A percentile compares a stretch with the other conserved stretches of the same genome.
These are phyloP conservation scores for Formica aserva DNA, from an alignment of 2,888 invertebrate species.

Conservation along the genomic window DNA sequence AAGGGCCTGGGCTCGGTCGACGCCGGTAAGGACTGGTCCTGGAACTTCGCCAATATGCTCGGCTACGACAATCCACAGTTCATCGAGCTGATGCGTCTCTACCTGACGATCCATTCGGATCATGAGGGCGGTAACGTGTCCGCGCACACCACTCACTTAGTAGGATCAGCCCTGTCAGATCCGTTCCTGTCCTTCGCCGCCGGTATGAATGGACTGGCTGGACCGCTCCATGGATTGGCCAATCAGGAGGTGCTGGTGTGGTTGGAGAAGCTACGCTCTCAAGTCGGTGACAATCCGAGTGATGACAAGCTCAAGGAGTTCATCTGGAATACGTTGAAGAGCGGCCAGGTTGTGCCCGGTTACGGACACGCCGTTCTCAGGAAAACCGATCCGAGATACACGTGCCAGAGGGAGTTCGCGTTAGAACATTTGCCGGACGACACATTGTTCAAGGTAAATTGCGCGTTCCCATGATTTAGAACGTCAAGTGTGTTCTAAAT, in stretches of 20 bases:
- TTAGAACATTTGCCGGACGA: constrained; percentile 97
- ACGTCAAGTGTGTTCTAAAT: neutral
- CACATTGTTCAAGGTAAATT: constrained; percentile 92
- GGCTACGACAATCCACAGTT: constrained; percentile 95
- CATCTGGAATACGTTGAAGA: constrained; percentile 98
- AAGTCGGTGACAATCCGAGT: constrained; percentile 94
- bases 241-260: constrained; percentile 97
- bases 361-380: constrained; percentile 98
- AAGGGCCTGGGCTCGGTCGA: constrained; percentile 96
- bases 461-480: neutral
- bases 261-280: constrained; percentile 95
- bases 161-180: constrained; percentile 97
- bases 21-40: constrained; percentile 95
- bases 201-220: constrained; percentile 97
- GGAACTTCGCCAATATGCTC: constrained; percentile 96
- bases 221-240: constrained; percentile 97
- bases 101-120: constrained; percentile 96
- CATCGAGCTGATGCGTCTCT: constrained; percentile 96
- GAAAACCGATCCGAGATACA: constrained; percentile 97
- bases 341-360: constrained; percentile 98
- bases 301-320: constrained; percentile 98
- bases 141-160: constrained; percentile 97
- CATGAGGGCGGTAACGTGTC: constrained; percentile 99
- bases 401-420: constrained; percentile 97
- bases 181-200: constrained; percentile 97